phyloP scores from a whole-genome alignment of 2,113 vertebrate species.

The Stictonetta naevosa region DNA sequence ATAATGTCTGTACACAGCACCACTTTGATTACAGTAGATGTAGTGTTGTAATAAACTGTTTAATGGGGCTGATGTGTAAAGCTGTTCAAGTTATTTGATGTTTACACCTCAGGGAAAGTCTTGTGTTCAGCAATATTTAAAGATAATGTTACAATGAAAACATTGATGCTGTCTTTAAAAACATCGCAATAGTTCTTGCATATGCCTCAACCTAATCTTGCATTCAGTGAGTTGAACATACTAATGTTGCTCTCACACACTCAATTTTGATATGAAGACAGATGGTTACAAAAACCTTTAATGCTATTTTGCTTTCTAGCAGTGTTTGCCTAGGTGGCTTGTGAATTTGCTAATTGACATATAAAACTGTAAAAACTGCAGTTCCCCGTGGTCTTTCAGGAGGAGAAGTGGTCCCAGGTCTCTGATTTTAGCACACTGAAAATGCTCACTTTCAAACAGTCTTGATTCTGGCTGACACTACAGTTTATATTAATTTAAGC shows the following conservation, averaged over 20 bases:
- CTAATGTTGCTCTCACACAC: constrained; percentile 77
- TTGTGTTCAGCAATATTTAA: constrained; percentile 87
- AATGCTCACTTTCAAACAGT: constrained; percentile 1
- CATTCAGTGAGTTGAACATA: constrained; percentile 77
- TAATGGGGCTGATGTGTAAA: constrained; percentile 93
- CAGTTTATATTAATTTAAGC: constrained; percentile 13
- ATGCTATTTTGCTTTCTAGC: constrained; percentile 80
- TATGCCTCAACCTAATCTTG: constrained; percentile 80
- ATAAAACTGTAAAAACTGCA: constrained; percentile 81
- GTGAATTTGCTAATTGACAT: constrained; percentile 75
- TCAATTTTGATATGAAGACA: constrained; percentile 78
- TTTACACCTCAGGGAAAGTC: constrained; percentile 90
- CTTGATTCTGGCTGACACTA: constrained; percentile 48
- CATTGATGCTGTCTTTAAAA: constrained; percentile 81
- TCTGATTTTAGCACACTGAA: constrained; percentile 34
- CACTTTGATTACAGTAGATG: constrained; percentile 96
- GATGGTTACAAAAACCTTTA: constrained; percentile 73
- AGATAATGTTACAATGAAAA: constrained; percentile 82
- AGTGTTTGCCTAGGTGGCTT: constrained; percentile 78
- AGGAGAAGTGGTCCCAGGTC: constrained; percentile 21
- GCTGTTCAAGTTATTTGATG: constrained; percentile 89
- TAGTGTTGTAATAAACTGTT: constrained; percentile 99
- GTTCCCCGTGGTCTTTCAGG: constrained; percentile 40
- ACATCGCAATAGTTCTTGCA: constrained; percentile 79
- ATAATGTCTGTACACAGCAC: constrained; percentile 97